phyloP scores from a whole-genome alignment of 2,888 invertebrate genomes.

The Hyposoter dolosus region DNA sequence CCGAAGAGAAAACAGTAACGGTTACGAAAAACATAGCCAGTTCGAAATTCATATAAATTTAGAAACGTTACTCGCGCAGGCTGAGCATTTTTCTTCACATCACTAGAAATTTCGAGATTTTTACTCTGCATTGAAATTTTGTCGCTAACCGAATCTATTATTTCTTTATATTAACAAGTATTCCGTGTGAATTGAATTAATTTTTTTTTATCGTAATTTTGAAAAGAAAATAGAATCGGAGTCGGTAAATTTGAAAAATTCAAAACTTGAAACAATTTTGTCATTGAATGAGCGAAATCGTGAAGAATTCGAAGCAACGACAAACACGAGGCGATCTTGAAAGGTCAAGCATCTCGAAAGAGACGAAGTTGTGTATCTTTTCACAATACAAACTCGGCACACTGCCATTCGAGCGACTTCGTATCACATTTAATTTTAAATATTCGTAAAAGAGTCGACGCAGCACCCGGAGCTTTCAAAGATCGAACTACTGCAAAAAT shows the following conservation, averaged over 20 bases:
- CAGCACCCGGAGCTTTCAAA: slow-evolving; percentile 42
- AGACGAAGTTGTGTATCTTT: slow-evolving; percentile 17
- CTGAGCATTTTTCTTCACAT: background rate
- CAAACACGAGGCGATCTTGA: background rate
- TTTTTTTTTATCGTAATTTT: background rate
- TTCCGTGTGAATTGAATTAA: too few species aligned
- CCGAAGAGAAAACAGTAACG: background rate
- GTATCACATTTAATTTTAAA: slow-evolving; percentile 83
- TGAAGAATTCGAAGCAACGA: background rate
- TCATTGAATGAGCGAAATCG: background rate
- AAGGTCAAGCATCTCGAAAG: slow-evolving; percentile 30
- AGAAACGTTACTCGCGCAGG: background rate
- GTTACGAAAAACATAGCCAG: background rate
- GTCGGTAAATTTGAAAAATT: background rate
- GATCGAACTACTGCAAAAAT: slow-evolving; percentile 17
- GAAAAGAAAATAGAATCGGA: background rate
- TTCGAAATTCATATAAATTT: background rate
- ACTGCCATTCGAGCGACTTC: slow-evolving; percentile 83
- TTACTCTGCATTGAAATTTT: background rate
- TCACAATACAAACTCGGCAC: slow-evolving; percentile 74
- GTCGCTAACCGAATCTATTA: background rate
- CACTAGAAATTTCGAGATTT: background rate
- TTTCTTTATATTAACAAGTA: too few species aligned
- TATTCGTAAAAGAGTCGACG: slow-evolving; percentile 72
- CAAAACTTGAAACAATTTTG: background rate